A percentile compares a stretch with the other conserved stretches of the same genome.
These are phyloP conservation scores for Dasypogon diadema DNA, from an alignment of 2,888 invertebrate species.

Conservation along the genomic window DNA sequence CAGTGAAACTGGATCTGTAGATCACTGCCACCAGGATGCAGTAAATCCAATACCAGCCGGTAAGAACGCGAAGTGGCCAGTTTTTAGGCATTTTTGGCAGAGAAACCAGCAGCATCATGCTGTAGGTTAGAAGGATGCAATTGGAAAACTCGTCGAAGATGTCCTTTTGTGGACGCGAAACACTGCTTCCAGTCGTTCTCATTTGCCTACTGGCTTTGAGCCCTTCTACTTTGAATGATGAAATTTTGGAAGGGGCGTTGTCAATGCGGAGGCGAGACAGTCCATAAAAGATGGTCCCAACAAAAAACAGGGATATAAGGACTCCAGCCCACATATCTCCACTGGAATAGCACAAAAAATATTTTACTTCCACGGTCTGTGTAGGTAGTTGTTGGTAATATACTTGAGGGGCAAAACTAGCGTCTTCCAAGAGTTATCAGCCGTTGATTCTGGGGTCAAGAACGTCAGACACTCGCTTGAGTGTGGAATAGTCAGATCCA, in stretches of 20 bases:
- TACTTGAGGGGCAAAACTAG: slow-evolving; percentile 83
- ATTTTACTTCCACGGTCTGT: neutral
- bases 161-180: slow-evolving; percentile 69
- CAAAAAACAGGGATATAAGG: slow-evolving; percentile 75
- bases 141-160: slow-evolving; percentile 80
- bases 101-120: slow-evolving; percentile 84
- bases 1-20: slow-evolving; percentile 87
- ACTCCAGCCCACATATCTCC: slow-evolving; percentile 82
- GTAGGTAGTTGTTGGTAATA: slow-evolving; percentile 58
- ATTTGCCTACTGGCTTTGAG: slow-evolving; percentile 64
- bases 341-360: slow-evolving; percentile 68
- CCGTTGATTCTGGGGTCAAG: slow-evolving; percentile 82
- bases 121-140: slow-evolving; percentile 82
- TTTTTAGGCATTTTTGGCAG: slow-evolving; percentile 81
- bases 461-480: slow-evolving; percentile 88
- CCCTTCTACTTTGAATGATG: slow-evolving; percentile 64
- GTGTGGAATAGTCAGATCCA: slow-evolving; percentile 83
- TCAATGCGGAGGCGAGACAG: slow-evolving; percentile 70
- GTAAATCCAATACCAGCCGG: slow-evolving; percentile 91
- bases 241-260: slow-evolving; percentile 63
- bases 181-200: neutral
- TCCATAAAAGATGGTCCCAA: slow-evolving; percentile 75
- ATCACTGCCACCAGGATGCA: slow-evolving; percentile 83
- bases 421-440: slow-evolving; percentile 87
- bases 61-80: slow-evolving; percentile 84